Percentiles rank a stretch among this genome's conserved stretches.
phyloP scores from a whole-genome alignment of 2,888 invertebrate genomes.

The Xanthorhoe spadicearia region DNA sequence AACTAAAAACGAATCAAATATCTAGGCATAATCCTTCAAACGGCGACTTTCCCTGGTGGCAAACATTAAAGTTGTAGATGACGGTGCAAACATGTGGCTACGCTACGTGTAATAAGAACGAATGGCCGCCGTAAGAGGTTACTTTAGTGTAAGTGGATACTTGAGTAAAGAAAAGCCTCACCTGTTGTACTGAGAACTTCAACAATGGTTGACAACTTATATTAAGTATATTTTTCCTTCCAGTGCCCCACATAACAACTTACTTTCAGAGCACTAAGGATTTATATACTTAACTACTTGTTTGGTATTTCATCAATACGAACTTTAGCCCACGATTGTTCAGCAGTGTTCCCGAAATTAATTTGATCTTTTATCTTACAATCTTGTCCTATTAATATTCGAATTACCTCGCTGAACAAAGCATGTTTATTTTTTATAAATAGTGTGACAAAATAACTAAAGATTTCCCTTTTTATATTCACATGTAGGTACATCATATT shows the following conservation, averaged over 20 bases:
- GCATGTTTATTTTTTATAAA: slow-evolving; percentile 26
- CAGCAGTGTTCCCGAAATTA: slow-evolving; percentile 13
- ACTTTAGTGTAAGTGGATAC: slow-evolving; percentile 46
- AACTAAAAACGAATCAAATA: slow-evolving; percentile 28
- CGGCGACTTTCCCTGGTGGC: slow-evolving; percentile 26
- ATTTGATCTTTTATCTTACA: slow-evolving; percentile 19
- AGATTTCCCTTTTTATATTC: too few relatives aligned
- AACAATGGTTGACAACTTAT: slow-evolving; percentile 42
- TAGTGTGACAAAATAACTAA: slow-evolving; percentile 33
- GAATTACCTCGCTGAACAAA: slow-evolving; percentile 12
- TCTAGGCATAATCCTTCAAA: slow-evolving; percentile 30
- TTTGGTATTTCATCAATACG: slow-evolving; percentile 1
- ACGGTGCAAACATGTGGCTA: slow-evolving; percentile 34
- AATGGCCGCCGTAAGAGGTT: slow-evolving; percentile 51
- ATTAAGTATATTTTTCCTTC: slow-evolving; percentile 42
- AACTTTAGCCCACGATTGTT: background rate
- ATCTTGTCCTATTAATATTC: slow-evolving; percentile 9
- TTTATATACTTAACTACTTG: background rate
- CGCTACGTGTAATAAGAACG: slow-evolving; percentile 49
- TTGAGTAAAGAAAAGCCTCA: slow-evolving; percentile 49
- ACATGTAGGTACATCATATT: slow-evolving; percentile 29
- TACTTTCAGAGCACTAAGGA: background rate
- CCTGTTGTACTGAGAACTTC: slow-evolving; percentile 48
- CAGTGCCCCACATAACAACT: slow-evolving; percentile 7
- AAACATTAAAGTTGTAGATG: slow-evolving; percentile 27